Conservation (phyloP, 1,140 invertebrate genomes). For the Choristoneura fumiferana region DNA sequence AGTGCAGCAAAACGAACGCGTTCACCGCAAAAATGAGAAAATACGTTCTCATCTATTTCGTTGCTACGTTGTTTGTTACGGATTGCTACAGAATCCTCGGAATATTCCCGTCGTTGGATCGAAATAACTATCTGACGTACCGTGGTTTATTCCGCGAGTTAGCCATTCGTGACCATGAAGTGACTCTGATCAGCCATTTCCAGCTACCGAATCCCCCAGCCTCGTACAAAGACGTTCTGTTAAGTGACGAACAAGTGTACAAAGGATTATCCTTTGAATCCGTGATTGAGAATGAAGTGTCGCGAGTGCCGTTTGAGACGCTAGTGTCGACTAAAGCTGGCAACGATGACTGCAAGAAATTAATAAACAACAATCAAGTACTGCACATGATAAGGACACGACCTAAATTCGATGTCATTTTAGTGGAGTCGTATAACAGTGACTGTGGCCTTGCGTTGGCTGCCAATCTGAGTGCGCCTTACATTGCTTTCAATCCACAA, state of each 20-base stretch:
- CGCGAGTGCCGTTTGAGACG: constrained; percentile 67
- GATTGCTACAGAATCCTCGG: constrained; percentile 80
- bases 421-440: constrained; percentile 81
- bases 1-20: constrained; percentile 52
- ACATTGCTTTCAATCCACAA: constrained; percentile 80
- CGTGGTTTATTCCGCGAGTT: constrained; percentile 82
- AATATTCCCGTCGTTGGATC: constrained; percentile 81
- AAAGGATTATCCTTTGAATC: constrained; percentile 68
- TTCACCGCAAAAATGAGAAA: constrained; percentile 47
- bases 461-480: constrained; percentile 78
- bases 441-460: constrained; percentile 81
- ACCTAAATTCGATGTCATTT: constrained; percentile 80
- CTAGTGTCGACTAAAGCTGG: constrained; percentile 67
- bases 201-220: constrained; percentile 69
- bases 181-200: constrained; percentile 85
- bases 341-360: constrained; percentile 76
- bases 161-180: constrained; percentile 81
- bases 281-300: constrained; percentile 64
- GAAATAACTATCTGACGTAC: constrained; percentile 85
- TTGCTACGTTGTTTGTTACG: constrained; percentile 44
- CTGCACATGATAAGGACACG: constrained; percentile 70
- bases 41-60: constrained; percentile 45
- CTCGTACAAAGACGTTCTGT: constrained; percentile 80
- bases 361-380: constrained; percentile 74
- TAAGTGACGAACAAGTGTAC: constrained; percentile 61